Percentiles rank a stretch among this genome's conserved stretches.
Conservation (phyloP, 2,888 invertebrate genomes). For the Aquatica leii region DNA sequence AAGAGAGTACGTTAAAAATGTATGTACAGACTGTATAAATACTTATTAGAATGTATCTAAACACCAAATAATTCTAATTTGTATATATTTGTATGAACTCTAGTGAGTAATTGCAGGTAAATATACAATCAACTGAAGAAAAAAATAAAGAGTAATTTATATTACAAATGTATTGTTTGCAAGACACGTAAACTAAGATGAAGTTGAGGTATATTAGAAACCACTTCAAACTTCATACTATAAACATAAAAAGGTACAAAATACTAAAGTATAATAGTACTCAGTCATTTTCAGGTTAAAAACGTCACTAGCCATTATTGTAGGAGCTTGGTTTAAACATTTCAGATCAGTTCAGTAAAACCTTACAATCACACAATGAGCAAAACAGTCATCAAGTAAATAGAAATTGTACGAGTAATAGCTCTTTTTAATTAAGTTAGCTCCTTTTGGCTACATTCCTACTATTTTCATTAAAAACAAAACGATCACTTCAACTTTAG, state of each 20-base stretch:
- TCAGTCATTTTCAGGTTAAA: slow-evolving; percentile 12
- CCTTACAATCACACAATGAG: no score
- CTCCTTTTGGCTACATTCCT: neutral
- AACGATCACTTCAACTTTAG: slow-evolving; percentile 23
- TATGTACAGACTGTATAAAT: slow-evolving; percentile 51
- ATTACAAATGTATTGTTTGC: slow-evolving; percentile 15
- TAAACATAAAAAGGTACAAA: slow-evolving; percentile 11
- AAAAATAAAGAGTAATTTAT: slow-evolving; percentile 1
- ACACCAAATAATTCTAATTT: slow-evolving; percentile 13
- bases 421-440: neutral
- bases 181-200: neutral
- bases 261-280: slow-evolving; percentile 2
- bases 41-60: neutral
- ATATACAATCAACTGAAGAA: slow-evolving; percentile 20
- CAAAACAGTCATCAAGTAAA: neutral
- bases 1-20: slow-evolving; percentile 39
- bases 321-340: neutral
- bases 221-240: neutral
- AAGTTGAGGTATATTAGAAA: neutral
- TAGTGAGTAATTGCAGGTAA: neutral
- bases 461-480: slow-evolving; percentile 12
- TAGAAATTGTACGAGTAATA: neutral
- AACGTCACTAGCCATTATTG: slow-evolving; percentile 7
- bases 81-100: slow-evolving; percentile 12
- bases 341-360: no score